Conservation (phyloP, 2,113 vertebrate species). For the Symphodus melops region DNA sequence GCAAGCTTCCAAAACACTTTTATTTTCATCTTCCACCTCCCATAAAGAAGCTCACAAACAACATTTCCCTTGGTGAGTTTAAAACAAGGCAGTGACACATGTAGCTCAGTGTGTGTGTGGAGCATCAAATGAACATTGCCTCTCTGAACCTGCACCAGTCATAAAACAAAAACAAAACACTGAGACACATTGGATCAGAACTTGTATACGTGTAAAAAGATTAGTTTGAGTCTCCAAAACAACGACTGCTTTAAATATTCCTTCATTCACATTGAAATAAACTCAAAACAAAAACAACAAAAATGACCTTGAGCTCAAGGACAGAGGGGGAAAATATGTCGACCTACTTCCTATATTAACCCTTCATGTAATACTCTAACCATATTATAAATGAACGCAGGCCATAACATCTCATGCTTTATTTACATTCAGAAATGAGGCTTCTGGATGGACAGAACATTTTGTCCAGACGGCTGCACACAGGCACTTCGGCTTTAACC, state of each 20-base stretch:
- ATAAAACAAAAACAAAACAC: conserved; percentile 71
- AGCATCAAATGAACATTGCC: conserved; percentile 68
- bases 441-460: conserved; percentile 29
- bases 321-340: conserved; percentile 36
- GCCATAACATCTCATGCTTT: conserved; percentile 76
- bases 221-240: conserved; percentile 64
- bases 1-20: conserved; percentile 76
- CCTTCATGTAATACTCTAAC: conserved; percentile 67
- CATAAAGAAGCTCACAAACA: conserved; percentile 74
- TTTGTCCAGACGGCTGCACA: conserved; percentile 20
- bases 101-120: conserved; percentile 62
- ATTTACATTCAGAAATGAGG: conserved; percentile 78
- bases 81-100: conserved; percentile 75
- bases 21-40: conserved; percentile 72
- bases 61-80: conserved; percentile 73
- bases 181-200: conserved; percentile 59
- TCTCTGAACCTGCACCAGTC: conserved; percentile 59
- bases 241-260: conserved; percentile 72
- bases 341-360: conserved; percentile 60
- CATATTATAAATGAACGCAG: conserved; percentile 73
- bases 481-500: conserved; percentile 30
- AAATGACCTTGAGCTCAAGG: conserved; percentile 56
- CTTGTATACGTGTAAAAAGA: conserved; percentile 61
- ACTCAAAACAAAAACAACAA: conserved; percentile 41
- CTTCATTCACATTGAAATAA: conserved; percentile 67